Evolutionary conservation across 2,888 invertebrate species (phyloP).

Genomic region (Falcaria lacertinaria): DNA sequence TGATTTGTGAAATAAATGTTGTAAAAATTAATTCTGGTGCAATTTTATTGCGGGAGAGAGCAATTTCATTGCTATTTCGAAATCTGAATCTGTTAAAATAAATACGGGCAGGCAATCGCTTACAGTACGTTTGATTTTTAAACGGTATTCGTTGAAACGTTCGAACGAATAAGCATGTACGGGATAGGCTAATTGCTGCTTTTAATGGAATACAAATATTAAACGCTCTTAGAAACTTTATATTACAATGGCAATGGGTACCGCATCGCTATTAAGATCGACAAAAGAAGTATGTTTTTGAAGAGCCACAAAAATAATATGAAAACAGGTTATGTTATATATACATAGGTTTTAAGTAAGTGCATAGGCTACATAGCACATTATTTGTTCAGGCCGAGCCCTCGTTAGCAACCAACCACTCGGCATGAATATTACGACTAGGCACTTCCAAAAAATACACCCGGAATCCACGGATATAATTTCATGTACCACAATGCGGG

Average conservation of each 20-base stretch:
- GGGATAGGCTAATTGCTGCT: constrained; percentile 7
- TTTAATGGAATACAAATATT: not conserved
- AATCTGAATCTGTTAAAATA: constrained; percentile 16
- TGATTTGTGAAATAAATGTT: not conserved
- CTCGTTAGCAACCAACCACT: constrained; percentile 22
- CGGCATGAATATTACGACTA: constrained; percentile 22
- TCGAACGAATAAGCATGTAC: not conserved
- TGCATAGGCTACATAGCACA: not conserved
- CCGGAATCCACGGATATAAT: constrained; percentile 6
- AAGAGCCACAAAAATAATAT: too few species aligned
- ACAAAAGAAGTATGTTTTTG: too few species aligned
- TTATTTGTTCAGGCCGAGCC: constrained; percentile 7
- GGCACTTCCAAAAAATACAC: constrained; percentile 10
- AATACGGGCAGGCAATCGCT: constrained; percentile 10
- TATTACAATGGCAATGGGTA: too few species aligned
- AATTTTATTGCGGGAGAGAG: constrained; percentile 10
- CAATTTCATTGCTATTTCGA: constrained; percentile 21
- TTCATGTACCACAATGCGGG: constrained; percentile 4
- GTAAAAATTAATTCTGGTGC: not conserved
- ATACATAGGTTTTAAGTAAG: not conserved
- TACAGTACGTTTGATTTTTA: constrained; percentile 6
- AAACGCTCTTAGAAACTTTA: not conserved
- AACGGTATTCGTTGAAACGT: not conserved
- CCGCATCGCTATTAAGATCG: too few species aligned
- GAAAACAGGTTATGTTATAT: too few species aligned